Base-by-base conservation (phyloP, 2,888 invertebrate species). In the Helleia helle region DNA sequence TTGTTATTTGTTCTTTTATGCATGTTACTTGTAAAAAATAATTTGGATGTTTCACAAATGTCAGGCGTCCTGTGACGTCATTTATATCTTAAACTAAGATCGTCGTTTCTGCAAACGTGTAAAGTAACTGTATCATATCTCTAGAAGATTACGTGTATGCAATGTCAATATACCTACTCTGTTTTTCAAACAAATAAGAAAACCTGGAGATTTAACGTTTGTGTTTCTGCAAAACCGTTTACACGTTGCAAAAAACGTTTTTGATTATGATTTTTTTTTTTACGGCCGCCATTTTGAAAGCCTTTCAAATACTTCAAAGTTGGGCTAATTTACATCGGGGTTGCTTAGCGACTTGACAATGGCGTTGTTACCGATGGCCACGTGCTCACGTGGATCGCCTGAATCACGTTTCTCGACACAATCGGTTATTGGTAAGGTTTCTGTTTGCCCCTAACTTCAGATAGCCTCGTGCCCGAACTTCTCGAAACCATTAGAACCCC, bases 61-160 rank as follows among this genome's bases (percentile, higher is more conserved):
- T n/a, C n/a, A n/a, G n/a, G n/a, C n/a, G n/a, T n/a, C n/a, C n/a
- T n/a, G n/a, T n/a, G n/a, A n/a, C n/a, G n/a, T n/a, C n/a, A n/a
- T n/a, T n/a, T n/a, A n/a, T 79, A 73, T 80, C 75, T 71, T 72
- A 75, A 75, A 79, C 75, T 66, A 61, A 55, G 61, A 53, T 58
- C 51, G 56, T 56, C 54, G 45, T 54, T 57, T 60, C 54, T 55
- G 58, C 60, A 62, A 71, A 76, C n/a, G n/a, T n/a, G n/a, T n/a
- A n/a, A n/a, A n/a, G n/a, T n/a, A n/a, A n/a, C n/a, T n/a, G n/a
- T n/a, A n/a, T n/a, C n/a, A n/a, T n/a, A n/a, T n/a, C n/a, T n/a
- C n/a, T n/a, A n/a, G n/a, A n/a, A n/a, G n/a, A n/a, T n/a, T n/a
- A n/a, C n/a, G n/a, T n/a, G n/a, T n/a, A n/a, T n/a, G n/a, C n/a